A percentile compares a stretch with the other conserved stretches of the same genome.
phyloP scores from a whole-genome alignment of 2,888 invertebrate genomes.

The Leistus spinibarbis region DNA sequence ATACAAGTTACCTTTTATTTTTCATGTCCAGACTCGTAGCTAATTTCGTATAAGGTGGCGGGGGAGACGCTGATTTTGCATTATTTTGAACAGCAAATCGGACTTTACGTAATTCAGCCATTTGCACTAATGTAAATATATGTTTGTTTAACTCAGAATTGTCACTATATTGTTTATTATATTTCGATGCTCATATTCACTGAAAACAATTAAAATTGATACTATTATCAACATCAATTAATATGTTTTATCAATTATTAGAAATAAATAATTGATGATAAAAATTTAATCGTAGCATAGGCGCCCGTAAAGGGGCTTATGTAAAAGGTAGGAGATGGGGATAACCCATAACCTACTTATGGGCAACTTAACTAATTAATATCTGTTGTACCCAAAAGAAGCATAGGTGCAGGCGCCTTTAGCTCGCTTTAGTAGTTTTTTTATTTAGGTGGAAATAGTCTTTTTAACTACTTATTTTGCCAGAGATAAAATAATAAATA shows the following conservation, averaged over 20 bases:
- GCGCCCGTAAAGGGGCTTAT: too few relatives aligned
- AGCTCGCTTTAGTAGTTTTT: too few relatives aligned
- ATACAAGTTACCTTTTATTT: neutral
- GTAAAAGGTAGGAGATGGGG: too few relatives aligned
- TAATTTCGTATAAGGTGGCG: neutral
- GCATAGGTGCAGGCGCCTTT: too few relatives aligned
- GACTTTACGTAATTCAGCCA: constrained; percentile 12
- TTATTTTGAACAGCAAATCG: constrained; percentile 7
- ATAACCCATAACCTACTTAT: too few relatives aligned
- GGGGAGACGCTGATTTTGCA: neutral
- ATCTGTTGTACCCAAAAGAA: too few relatives aligned
- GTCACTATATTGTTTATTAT: neutral
- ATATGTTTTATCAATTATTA: neutral
- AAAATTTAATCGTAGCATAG: neutral
- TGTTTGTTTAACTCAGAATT: neutral
- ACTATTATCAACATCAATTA: neutral
- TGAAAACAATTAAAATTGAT: neutral
- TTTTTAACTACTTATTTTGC: too few relatives aligned
- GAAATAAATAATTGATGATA: neutral
- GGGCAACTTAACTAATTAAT: too few relatives aligned
- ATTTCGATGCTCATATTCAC: neutral
- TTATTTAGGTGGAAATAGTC: too few relatives aligned
- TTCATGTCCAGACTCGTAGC: neutral
- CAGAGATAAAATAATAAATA: too few relatives aligned
- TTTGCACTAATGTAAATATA: too few relatives aligned